phyloP scores from a whole-genome alignment of 1,140 invertebrate species.

The Trinorchestia longiramus region DNA sequence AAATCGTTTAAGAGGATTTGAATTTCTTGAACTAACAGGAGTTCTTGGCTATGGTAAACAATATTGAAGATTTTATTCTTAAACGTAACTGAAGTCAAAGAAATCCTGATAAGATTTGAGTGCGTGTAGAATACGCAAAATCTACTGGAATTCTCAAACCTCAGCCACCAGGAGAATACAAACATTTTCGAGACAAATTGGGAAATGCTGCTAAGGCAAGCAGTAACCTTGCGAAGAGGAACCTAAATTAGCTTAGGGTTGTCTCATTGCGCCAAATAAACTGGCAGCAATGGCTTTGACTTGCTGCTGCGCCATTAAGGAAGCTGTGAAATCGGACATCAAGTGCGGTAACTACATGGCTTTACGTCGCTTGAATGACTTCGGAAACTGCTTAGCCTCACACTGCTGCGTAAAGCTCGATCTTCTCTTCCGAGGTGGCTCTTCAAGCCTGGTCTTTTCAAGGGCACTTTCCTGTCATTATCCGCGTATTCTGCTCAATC shows the following conservation, averaged over 20 bases:
- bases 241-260: not conserved
- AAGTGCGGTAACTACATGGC: not conserved
- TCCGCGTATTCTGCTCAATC: not conserved
- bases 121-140: not conserved
- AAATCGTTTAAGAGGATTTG: not conserved
- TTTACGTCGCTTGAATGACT: not conserved
- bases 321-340: constrained; percentile 40
- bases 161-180: not conserved
- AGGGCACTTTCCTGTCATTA: not conserved
- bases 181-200: not conserved
- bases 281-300: constrained; percentile 36
- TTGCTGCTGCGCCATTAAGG: constrained; percentile 36
- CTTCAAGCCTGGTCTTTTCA: not conserved
- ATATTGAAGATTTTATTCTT: not conserved
- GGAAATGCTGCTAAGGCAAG: not conserved
- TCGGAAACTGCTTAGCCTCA: constrained; percentile 10
- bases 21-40: too few relatives aligned
- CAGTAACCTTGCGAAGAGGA: not conserved
- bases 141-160: not conserved
- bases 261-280: constrained; percentile 9
- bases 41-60: not conserved
- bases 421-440: not conserved
- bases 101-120: not conserved
- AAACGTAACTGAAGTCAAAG: not conserved
- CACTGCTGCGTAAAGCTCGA: not conserved